Evolutionary conservation across 2,113 vertebrate species (phyloP).

Genomic region (Macaca mulatta): DNA sequence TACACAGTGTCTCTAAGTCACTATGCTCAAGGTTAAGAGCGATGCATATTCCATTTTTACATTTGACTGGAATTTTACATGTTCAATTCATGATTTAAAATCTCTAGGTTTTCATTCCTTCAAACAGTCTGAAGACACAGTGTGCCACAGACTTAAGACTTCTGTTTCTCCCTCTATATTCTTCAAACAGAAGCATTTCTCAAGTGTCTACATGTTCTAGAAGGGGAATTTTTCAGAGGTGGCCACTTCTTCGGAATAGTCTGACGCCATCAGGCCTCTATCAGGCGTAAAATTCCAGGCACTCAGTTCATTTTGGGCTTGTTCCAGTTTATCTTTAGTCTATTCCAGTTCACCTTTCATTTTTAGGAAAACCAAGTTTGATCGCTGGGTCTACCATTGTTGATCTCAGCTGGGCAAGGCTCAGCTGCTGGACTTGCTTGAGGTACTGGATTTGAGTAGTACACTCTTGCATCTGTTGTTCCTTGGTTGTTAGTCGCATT

Average conservation of each 20-base stretch:
- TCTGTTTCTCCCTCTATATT: constrained; percentile 94
- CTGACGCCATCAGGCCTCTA: constrained; percentile 97
- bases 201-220: constrained; percentile 93
- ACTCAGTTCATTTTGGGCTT: constrained; percentile 99
- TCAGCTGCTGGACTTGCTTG: constrained; percentile 99
- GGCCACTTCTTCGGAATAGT: constrained; percentile 98
- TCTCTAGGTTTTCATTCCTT: constrained; percentile 93
- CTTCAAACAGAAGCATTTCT: constrained; percentile 91
- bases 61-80: constrained; percentile 93
- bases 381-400: constrained; percentile 99
- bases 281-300: constrained; percentile 99
- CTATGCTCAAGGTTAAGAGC: constrained; percentile 92
- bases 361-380: constrained; percentile 99
- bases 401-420: constrained; percentile 97
- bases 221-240: constrained; percentile 86
- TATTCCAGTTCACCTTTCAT: constrained; percentile 99
- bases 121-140: constrained; percentile 90
- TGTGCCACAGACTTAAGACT: constrained; percentile 92
- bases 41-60: constrained; percentile 92
- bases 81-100: constrained; percentile 94
- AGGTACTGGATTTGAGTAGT: constrained; percentile 99
- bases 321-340: constrained; percentile 99
- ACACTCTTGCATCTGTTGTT: constrained; percentile 99
- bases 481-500: constrained; percentile 98
- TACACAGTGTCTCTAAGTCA: constrained; percentile 93